A percentile compares a stretch with the other conserved stretches of the same genome.
These are phyloP conservation scores for Tragopan temminckii DNA, from an alignment of 2,797 vertebrate genomes.

Conservation along the genomic window DNA sequence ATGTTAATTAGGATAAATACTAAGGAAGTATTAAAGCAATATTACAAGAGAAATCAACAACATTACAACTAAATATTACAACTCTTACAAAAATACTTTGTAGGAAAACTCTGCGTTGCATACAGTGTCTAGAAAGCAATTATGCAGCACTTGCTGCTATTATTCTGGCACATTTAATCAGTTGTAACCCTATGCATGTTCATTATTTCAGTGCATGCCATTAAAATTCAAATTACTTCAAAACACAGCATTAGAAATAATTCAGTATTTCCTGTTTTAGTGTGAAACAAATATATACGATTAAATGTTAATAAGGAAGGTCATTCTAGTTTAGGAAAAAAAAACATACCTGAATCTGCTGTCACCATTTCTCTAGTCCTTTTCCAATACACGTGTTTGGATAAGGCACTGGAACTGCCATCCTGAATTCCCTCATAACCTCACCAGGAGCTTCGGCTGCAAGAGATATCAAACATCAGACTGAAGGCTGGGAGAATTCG, in stretches of 20 bases:
- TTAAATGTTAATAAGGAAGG: neutral
- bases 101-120: neutral
- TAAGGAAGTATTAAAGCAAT: neutral
- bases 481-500: neutral
- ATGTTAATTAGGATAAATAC: conserved; percentile 15
- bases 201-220: neutral
- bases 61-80: neutral
- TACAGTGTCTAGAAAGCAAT: neutral
- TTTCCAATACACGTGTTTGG: neutral
- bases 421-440: neutral
- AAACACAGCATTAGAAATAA: neutral
- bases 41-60: neutral
- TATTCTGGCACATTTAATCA: neutral
- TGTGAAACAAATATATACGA: neutral
- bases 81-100: neutral
- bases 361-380: neutral
- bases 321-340: neutral
- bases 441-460: neutral
- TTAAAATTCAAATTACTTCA: neutral
- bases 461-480: neutral
- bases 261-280: neutral
- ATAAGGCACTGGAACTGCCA: neutral
- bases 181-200: neutral
- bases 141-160: neutral
- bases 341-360: neutral